Conservation (phyloP, 2,113 vertebrate genomes). For the Alaudala cheleensis region DNA sequence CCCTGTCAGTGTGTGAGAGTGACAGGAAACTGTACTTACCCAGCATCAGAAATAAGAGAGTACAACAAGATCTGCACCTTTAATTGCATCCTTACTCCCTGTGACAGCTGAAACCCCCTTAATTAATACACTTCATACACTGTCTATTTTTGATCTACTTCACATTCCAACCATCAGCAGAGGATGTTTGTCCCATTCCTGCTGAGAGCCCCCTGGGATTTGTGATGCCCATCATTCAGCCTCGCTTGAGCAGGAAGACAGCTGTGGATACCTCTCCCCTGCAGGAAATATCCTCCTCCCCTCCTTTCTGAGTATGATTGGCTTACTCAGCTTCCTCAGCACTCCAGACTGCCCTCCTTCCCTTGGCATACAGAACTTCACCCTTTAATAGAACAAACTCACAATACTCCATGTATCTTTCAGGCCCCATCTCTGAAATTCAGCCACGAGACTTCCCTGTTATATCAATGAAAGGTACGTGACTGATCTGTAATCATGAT, state of each 20-base stretch:
- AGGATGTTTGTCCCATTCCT: not conserved
- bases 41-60: constrained; percentile 4
- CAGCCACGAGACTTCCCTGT: fast-evolving
- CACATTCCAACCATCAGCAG: not conserved
- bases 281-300: not conserved
- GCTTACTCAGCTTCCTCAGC: not conserved
- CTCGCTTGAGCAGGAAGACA: fast-evolving
- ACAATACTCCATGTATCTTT: not conserved
- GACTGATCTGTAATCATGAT: not conserved
- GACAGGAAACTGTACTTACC: not conserved
- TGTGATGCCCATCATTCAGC: not conserved
- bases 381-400: not conserved
- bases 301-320: not conserved
- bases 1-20: not conserved
- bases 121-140: constrained; percentile 24
- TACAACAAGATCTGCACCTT: not conserved
- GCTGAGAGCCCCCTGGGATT: not conserved
- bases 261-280: not conserved
- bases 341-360: not conserved
- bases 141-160: constrained; percentile 10
- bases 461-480: fast-evolving
- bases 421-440: not conserved
- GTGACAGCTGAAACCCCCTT: constrained; percentile 35
- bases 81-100: constrained; percentile 10
- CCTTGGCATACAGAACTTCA: not conserved